A percentile compares a stretch with the other conserved stretches of the same genome.
phyloP scores from a whole-genome alignment of 2,888 invertebrate genomes.

The Tetrapedia diversipes region DNA sequence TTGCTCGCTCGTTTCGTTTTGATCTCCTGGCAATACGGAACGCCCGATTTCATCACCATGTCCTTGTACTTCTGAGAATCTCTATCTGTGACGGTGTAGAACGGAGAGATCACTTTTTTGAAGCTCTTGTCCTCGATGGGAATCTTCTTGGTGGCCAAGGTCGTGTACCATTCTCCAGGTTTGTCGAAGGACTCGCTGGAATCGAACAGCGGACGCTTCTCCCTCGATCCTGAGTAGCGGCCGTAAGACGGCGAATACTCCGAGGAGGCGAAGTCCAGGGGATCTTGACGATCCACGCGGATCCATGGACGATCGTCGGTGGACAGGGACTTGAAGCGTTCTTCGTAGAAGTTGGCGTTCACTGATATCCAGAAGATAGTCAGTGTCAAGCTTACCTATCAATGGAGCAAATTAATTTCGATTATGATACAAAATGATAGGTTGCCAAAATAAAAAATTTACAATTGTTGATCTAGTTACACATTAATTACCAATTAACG shows the following conservation, averaged over 20 bases:
- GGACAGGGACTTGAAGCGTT: constrained; percentile 50
- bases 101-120: constrained; percentile 68
- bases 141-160: constrained; percentile 60
- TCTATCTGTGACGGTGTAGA: constrained; percentile 58
- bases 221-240: constrained; percentile 16
- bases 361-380: constrained; percentile 51
- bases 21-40: constrained; percentile 71
- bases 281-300: constrained; percentile 30
- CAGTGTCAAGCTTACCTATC: constrained; percentile 64
- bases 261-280: constrained; percentile 48
- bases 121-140: constrained; percentile 70
- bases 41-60: constrained; percentile 63
- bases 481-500: no score
- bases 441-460: no score
- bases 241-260: constrained; percentile 34
- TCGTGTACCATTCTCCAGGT: constrained; percentile 20
- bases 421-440: no score
- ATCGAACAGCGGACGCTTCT: background rate
- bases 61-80: constrained; percentile 63
- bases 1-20: constrained; percentile 16
- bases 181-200: constrained; percentile 19
- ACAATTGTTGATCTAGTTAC: no score
- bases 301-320: constrained; percentile 29
- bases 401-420: no score
- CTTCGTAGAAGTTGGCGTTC: constrained; percentile 55